phyloP scores from a whole-genome alignment of 2,888 invertebrate genomes.

The Hypolimnas misippus region DNA sequence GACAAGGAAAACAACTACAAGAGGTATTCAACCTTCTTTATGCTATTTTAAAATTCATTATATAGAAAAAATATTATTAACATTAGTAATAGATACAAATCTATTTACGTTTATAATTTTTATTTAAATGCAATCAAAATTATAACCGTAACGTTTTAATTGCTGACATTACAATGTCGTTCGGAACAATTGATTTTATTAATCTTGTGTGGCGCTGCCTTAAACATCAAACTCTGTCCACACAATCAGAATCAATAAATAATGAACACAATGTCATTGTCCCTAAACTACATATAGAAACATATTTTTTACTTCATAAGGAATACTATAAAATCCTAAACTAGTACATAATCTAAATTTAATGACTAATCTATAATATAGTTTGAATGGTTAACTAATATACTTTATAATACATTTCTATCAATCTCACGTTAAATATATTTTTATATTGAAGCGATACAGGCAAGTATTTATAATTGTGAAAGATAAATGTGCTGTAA shows the following conservation, averaged over 20 bases:
- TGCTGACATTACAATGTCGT: conserved; percentile 24
- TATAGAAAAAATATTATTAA: not conserved
- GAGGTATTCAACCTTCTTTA: not conserved
- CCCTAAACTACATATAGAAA: conserved; percentile 55
- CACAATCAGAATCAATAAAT: conserved; percentile 67
- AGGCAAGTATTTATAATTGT: conserved; percentile 26
- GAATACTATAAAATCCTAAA: conserved; percentile 65
- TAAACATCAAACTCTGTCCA: conserved; percentile 52
- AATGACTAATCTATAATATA: conserved; percentile 41
- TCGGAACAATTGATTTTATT: conserved; percentile 20
- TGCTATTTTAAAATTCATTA: not conserved
- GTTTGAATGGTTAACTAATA: conserved; percentile 41
- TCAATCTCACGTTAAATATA: conserved; percentile 38
- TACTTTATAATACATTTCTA: conserved; percentile 41
- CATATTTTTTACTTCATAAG: conserved; percentile 51
- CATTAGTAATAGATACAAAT: not conserved
- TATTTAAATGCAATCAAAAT: not conserved
- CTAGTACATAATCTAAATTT: conserved; percentile 31
- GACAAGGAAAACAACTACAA: not conserved
- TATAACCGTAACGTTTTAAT: not conserved
- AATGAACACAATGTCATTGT: conserved; percentile 62
- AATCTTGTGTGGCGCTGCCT: conserved; percentile 46
- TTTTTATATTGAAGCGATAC: conserved; percentile 33
- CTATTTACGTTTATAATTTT: not conserved
- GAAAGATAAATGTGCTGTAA: conserved; percentile 23